Conservation (phyloP, 1,140 invertebrate species). For the Ditylenchus dipsaci region DNA sequence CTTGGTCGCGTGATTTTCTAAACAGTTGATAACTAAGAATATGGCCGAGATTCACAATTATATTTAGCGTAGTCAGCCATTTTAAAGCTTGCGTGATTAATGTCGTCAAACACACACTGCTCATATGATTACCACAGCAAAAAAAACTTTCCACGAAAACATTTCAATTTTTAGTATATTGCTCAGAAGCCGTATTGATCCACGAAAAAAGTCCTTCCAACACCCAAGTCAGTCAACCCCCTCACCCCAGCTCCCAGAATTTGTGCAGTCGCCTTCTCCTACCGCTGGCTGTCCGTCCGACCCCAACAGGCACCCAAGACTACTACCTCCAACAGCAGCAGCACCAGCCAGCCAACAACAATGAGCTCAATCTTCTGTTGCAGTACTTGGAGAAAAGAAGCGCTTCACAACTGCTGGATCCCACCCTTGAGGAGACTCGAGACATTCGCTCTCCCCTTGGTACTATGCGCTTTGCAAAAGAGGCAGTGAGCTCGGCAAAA, state of each 20-base stretch:
- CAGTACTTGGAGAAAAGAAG: slow-evolving; percentile 40
- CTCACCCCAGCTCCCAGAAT: not conserved
- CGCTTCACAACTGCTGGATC: slow-evolving; percentile 5
- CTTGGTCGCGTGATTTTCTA: too few species aligned
- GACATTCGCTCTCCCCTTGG: slow-evolving; percentile 35
- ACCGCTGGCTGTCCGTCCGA: slow-evolving; percentile 15
- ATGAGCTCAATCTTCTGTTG: slow-evolving; percentile 28
- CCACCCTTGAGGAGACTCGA: not conserved
- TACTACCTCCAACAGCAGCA: not conserved
- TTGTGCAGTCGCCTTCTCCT: slow-evolving; percentile 4
- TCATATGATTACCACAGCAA: too few species aligned
- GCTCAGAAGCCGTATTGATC: not conserved
- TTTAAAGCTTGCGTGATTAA: too few species aligned
- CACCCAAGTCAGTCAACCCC: not conserved
- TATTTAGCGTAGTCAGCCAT: too few species aligned
- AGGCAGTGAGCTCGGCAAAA: slow-evolving; percentile 30
- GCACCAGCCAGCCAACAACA: slow-evolving; percentile 19
- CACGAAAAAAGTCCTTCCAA: not conserved
- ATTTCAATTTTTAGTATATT: not conserved
- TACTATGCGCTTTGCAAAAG: slow-evolving; percentile 55
- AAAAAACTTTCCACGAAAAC: too few species aligned
- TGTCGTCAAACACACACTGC: too few species aligned
- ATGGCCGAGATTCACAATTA: too few species aligned
- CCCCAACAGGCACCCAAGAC: slow-evolving; percentile 5
- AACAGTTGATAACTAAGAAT: too few species aligned